Percentiles rank a stretch among this genome's conserved stretches.
These are phyloP conservation scores for Speoplatyrhinus poulsoni DNA, from an alignment of 2,113 vertebrate species.

Conservation along the genomic window DNA sequence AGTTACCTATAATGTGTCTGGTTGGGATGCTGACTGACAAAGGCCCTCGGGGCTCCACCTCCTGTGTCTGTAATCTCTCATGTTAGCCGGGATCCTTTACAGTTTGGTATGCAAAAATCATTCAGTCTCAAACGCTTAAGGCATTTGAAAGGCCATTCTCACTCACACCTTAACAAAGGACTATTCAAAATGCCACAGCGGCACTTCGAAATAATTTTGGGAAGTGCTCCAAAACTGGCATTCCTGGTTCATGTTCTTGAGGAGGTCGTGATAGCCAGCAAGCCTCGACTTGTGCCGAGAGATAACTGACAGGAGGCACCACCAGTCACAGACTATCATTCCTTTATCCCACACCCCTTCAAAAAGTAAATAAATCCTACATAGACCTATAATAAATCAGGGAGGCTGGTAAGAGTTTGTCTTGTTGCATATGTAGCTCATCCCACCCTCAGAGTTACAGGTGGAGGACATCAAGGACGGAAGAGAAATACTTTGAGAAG, in stretches of 20 bases:
- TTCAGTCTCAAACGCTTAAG: slow-evolving; percentile 43
- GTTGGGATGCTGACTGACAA: slow-evolving; percentile 42
- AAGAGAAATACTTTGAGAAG: slow-evolving; percentile 53
- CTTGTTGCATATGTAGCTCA: slow-evolving; percentile 26
- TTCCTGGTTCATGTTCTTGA: slow-evolving; percentile 65
- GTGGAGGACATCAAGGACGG: slow-evolving; percentile 50
- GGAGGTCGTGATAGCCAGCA: slow-evolving; percentile 58
- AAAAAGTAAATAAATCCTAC: neutral
- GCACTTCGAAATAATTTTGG: slow-evolving; percentile 65
- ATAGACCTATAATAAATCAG: slow-evolving; percentile 38
- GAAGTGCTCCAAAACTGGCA: slow-evolving; percentile 61
- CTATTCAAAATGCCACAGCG: slow-evolving; percentile 54
- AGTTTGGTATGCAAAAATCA: slow-evolving; percentile 53
- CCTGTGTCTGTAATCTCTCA: slow-evolving; percentile 35
- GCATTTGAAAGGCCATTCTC: slow-evolving; percentile 35
- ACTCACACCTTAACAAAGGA: slow-evolving; percentile 51
- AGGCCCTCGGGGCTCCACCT: slow-evolving; percentile 36
- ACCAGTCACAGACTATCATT: slow-evolving; percentile 32
- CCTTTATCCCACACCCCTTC: neutral
- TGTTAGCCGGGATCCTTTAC: slow-evolving; percentile 50
- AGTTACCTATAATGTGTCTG: slow-evolving; percentile 51
- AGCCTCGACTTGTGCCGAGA: slow-evolving; percentile 63
- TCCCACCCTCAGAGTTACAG: slow-evolving; percentile 36
- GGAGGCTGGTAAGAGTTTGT: slow-evolving; percentile 41
- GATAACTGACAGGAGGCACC: slow-evolving; percentile 67